Conservation (phyloP, 2,888 invertebrate species). For the Ptychoptera contaminata region DNA sequence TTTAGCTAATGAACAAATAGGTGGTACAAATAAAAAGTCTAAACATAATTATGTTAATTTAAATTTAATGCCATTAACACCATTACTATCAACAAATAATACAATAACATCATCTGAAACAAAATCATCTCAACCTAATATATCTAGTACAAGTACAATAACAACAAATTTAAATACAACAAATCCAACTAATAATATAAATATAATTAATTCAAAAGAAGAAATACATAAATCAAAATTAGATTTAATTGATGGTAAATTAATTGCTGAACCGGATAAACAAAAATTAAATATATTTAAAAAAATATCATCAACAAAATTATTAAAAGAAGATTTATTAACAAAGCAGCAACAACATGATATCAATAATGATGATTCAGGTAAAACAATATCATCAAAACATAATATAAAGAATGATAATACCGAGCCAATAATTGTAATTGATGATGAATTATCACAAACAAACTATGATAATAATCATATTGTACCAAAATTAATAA, state of each 20-base stretch:
- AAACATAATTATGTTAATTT: too few relatives aligned
- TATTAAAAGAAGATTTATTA: constrained; percentile 36
- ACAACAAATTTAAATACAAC: too few relatives aligned
- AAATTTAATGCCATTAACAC: constrained; percentile 2
- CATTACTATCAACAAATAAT: constrained; percentile 5
- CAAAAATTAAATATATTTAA: constrained; percentile 78
- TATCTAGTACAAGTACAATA: too few relatives aligned
- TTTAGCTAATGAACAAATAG: too few relatives aligned
- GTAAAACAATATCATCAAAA: constrained; percentile 7
- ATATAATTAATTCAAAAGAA: not conserved
- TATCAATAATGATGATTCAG: constrained; percentile 16
- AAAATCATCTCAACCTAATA: too few relatives aligned
- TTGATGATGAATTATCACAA: constrained; percentile 29
- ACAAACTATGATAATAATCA: too few relatives aligned
- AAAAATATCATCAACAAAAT: constrained; percentile 62
- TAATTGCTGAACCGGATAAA: constrained; percentile 66
- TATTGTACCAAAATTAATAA: too few relatives aligned
- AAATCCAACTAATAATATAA: not conserved
- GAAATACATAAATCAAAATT: too few relatives aligned
- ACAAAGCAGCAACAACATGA: constrained; percentile 12
- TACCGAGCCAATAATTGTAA: constrained; percentile 34
- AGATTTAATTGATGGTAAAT: constrained; percentile 28
- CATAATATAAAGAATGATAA: not conserved
- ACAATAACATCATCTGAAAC: not conserved
- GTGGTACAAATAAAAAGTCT: too few relatives aligned